These are phyloP conservation scores for Drosophila kambysellisi DNA, from an alignment of 2,888 invertebrate species.

Conservation along the genomic window DNA sequence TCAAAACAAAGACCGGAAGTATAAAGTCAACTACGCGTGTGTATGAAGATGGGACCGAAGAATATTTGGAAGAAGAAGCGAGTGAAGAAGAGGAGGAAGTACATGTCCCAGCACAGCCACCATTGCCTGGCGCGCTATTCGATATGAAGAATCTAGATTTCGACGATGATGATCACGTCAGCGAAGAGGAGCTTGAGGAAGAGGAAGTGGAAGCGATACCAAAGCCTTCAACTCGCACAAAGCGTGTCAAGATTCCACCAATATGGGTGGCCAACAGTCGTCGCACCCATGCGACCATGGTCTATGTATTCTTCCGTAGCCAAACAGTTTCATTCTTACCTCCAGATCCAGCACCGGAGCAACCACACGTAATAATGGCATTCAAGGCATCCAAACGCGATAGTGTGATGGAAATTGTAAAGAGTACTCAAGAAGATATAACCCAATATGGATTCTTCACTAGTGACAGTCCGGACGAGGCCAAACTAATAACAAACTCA, in stretches of 20 bases:
- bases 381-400: conserved; percentile 89
- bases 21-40: conserved; percentile 31
- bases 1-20: conserved; percentile 30
- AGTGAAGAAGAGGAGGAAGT: conserved; percentile 67
- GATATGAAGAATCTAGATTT: conserved; percentile 60
- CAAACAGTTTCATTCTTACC: conserved; percentile 86
- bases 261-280: conserved; percentile 87
- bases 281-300: conserved; percentile 87
- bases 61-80: conserved; percentile 61
- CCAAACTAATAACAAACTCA: conserved; percentile 88
- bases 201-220: conserved; percentile 51
- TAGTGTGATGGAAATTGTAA: conserved; percentile 87
- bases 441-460: conserved; percentile 90
- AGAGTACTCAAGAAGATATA: conserved; percentile 86
- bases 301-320: conserved; percentile 86
- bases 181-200: conserved; percentile 55
- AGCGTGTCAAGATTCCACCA: conserved; percentile 85
- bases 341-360: conserved; percentile 87
- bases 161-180: conserved; percentile 29
- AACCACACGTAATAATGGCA: conserved; percentile 89
- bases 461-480: conserved; percentile 87
- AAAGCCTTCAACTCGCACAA: conserved; percentile 63
- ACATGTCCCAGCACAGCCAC: conserved; percentile 26
- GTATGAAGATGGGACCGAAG: conserved; percentile 26
- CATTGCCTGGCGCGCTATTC: conserved; percentile 45